Evolutionary conservation across 2,888 invertebrate genomes (phyloP), one percentile per base, ranked within the genome.

Genomic region (Drosophila subquinaria): DNA sequence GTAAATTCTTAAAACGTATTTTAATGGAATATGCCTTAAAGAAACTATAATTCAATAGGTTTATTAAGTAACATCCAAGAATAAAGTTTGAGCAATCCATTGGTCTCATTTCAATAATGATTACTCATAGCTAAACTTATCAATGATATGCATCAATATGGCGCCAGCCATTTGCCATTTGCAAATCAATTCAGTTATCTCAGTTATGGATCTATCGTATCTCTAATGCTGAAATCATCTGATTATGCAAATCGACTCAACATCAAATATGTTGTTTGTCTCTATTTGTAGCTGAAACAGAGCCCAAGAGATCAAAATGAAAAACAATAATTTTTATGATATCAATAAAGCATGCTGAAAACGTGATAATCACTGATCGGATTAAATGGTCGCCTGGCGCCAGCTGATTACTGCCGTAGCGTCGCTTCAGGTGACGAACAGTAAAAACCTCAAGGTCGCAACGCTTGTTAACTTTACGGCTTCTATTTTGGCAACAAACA

Each of bases 291-390:
- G 80, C 71, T 77, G 71, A 66, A 79, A 69, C 82, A 73, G 65
- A 62, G 81, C 68, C 64, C 57, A 51, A 43, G 35, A 43, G 42
- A 50, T 64, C 66, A 65, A 66, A 81, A 52, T 56, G 53, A 65
- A 90, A 90, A 80, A 88, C 84, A 77, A 85, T 85, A 70, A 90
- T 90, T 86, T 84, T 90, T 85, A 85, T 90, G 90, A 73, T 88
- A 90, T 85, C 89, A 90, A 89, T 85, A 89, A 89, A 87, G 88
- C 85, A 89, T 89, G 86, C 81, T 87, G 89, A 79, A 90, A 87
- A 89, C 90, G 86, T 87, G 90, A 88, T 87, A 88, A 87, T 87
- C 80, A 73, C 86, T 90, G 86, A 89, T 82, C 82, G 88, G 88
- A 89, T 87, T 90, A 89, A 89, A 79, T 89, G 80, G 72, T 75